These are phyloP conservation scores for Drosophila sucinea DNA, from an alignment of 1,140 invertebrate genomes.

Conservation along the genomic window DNA sequence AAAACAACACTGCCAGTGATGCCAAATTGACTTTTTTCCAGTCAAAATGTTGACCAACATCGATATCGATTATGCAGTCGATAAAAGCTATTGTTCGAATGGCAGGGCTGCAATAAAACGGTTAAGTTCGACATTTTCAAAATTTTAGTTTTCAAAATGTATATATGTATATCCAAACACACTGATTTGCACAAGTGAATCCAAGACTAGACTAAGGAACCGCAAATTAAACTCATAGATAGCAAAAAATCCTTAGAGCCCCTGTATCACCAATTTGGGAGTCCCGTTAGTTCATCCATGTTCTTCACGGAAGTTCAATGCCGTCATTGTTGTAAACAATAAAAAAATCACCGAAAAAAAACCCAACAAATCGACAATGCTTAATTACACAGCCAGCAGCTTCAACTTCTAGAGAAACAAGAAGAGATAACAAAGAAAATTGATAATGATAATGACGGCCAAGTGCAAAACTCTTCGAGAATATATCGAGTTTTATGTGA, in stretches of 20 bases:
- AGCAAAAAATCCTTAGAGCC: too few relatives aligned
- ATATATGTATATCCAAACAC: too few relatives aligned
- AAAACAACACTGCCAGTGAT: not conserved
- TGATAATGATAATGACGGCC: constrained; percentile 34
- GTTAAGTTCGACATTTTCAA: too few relatives aligned
- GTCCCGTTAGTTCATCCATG: not conserved
- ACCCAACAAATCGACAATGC: constrained; percentile 35
- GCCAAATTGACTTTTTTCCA: too few relatives aligned
- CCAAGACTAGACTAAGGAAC: too few relatives aligned
- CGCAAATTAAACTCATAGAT: too few relatives aligned
- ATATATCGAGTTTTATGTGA: constrained; percentile 3
- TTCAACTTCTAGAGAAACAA: constrained; percentile 42
- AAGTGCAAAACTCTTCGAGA: constrained; percentile 3
- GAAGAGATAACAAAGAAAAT: constrained; percentile 33
- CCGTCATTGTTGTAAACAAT: constrained; percentile 40
- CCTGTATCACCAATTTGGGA: not conserved
- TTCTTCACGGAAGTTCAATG: constrained; percentile 48
- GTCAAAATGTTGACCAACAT: too few relatives aligned
- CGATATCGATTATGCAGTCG: too few relatives aligned
- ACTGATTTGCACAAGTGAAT: too few relatives aligned
- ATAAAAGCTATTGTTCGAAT: too few relatives aligned
- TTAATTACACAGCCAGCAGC: constrained; percentile 45
- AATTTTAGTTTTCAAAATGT: too few relatives aligned
- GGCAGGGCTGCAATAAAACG: too few relatives aligned
- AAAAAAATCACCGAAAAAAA: constrained; percentile 43